Evolutionary conservation across 2,113 vertebrate species (phyloP), one percentile per base, ranked within the genome.

Genomic region (Monopterus albus): DNA sequence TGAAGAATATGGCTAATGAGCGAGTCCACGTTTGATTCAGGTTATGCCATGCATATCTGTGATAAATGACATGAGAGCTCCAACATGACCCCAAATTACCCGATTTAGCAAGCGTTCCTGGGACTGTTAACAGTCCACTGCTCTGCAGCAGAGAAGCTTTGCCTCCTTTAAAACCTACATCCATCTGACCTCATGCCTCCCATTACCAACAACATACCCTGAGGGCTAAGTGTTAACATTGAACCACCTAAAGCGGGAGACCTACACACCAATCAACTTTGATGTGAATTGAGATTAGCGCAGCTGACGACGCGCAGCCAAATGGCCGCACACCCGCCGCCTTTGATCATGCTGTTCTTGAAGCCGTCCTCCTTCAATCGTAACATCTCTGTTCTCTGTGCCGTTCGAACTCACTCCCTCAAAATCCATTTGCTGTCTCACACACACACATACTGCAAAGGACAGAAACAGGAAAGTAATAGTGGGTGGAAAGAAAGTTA

Each of bases 311-410:
- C 83, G 85, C 60, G 25, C 79, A 74, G 75, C 72, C 81, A 84
- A 82, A 62, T 2, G 78, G 72, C 69, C 69, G 50, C 71, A 49
- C 71, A 23, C 77, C 47, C 47, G 29, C 57, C n/a, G 35, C 68
- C 84, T 89, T 89, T 89, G 79, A 91, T 91, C 89, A 72, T 3
- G 53, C 36, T n/a, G 72, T 35, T 82, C 74, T 70, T 42, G 52
- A 57, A 79, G 74, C 59, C 47, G 72, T 79, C 81, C 63, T 72
- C 71, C 69, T 73, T 46, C 58, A 25, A 50, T 82, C 68, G 10
- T 26, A 66, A 46, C 70, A 58, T 39, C 75, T 84, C 69, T 80
- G 78, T 84, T 82, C 78, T 70, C 60, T 2, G 0, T 28, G 6
- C 55, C 12, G 74, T 64, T 69, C 23, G 17, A 87, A 75, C 77